phyloP scores from a whole-genome alignment of 2,797 vertebrate species.

The Danio jaintianensis region DNA sequence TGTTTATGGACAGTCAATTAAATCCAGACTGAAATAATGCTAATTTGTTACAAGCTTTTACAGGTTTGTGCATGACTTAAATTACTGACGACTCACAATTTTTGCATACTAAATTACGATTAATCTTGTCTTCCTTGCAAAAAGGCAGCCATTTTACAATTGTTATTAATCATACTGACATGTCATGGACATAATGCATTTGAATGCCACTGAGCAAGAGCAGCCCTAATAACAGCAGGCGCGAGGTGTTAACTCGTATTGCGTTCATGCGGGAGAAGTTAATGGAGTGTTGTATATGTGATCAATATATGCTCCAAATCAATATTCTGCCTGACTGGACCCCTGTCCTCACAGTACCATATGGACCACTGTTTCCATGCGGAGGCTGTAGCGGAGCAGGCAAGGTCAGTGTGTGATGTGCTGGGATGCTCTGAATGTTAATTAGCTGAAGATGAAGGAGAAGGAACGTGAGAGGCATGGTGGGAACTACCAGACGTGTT shows the following conservation, averaged over 20 bases:
- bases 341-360: conserved; percentile 15
- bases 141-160: not conserved
- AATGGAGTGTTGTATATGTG: conserved; percentile 36
- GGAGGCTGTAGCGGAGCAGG: not conserved
- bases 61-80: too few relatives aligned
- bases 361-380: conserved; percentile 20
- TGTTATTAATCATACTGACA: not conserved
- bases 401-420: conserved; percentile 26
- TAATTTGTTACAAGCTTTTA: too few relatives aligned
- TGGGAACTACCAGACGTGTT: conserved; percentile 12
- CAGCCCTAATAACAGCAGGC: conserved; percentile 1
- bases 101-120: not conserved
- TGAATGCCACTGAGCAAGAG: not conserved
- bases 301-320: conserved; percentile 37
- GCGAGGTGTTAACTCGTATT: conserved; percentile 3
- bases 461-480: conserved; percentile 11
- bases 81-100: not conserved
- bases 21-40: too few relatives aligned
- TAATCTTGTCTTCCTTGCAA: not conserved
- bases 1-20: too few relatives aligned
- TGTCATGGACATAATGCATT: not conserved
- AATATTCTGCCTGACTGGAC: conserved; percentile 30
- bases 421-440: conserved; percentile 1
- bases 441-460: conserved; percentile 17
- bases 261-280: conserved; percentile 16